Conservation (phyloP, 2,113 vertebrate species). For the Zosterops japonicus region DNA sequence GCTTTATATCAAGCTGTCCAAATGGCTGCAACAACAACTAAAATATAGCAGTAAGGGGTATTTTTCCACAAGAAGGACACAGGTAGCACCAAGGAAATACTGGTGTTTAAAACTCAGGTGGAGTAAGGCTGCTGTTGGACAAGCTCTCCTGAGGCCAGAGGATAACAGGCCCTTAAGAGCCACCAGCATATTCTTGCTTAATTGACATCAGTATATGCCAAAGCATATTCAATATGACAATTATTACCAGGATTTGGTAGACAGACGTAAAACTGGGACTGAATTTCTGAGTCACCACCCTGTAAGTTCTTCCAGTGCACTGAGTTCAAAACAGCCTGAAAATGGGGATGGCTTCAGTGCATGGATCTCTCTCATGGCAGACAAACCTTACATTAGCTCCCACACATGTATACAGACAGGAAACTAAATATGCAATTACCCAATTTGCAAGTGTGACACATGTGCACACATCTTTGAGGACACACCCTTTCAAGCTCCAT, state of each 20-base stretch:
- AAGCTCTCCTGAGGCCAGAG: background rate
- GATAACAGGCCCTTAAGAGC: background rate
- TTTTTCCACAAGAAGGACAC: background rate
- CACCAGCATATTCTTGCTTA: background rate
- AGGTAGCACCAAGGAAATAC: background rate
- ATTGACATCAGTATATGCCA: background rate
- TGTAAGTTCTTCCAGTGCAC: constrained; percentile 32
- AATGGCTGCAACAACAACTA: background rate
- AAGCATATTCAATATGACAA: background rate
- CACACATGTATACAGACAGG: constrained; percentile 54
- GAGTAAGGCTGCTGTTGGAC: background rate
- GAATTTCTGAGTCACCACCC: constrained; percentile 2
- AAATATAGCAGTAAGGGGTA: background rate
- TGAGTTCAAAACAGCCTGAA: constrained; percentile 34
- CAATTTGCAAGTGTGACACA: constrained; percentile 57
- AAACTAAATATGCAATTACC: constrained; percentile 63
- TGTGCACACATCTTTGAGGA: constrained; percentile 20
- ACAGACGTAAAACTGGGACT: background rate
- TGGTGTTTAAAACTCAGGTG: background rate
- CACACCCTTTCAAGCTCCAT: constrained; percentile 39
- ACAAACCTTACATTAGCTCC: constrained; percentile 59
- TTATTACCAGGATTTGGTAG: background rate
- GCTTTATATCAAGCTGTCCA: background rate
- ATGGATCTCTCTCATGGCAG: constrained; percentile 14
- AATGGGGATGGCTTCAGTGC: background rate